Base-by-base conservation (phyloP, 2,888 invertebrate species). In the Thumatha senex region DNA sequence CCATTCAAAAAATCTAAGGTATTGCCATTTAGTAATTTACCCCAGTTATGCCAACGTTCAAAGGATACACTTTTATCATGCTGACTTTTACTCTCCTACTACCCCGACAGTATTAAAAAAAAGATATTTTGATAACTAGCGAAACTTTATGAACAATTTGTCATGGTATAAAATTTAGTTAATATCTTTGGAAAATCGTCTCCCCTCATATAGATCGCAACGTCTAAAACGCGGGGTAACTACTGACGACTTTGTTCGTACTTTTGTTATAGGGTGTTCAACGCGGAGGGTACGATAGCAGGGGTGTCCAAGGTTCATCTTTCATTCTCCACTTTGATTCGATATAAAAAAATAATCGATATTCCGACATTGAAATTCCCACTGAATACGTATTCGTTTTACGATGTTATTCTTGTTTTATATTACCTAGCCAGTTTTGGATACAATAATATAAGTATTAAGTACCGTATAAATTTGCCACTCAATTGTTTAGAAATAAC, bases 321-420 rank as follows among this genome's bases (percentile, higher is more conserved):
- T 51, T 57, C 45, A 52, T 55, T 35, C 62, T 65, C 52, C 59
- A 38, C 54, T 55, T 43, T 55, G 51, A 66, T 53, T 58, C 61
- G 30, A 57, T 48, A 48, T 50, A 40, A 59, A 33, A 39, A 59
- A 52, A n/a, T 42, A 56, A 65, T 66, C 66, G 51, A 66, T 66
- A 68, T 46, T 39, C 18, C 18, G 18, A 24, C 18, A 24, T 24
- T 24, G 33, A 45, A 52, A 52, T 46, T 48, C 61, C 41, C 46
- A 34, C 40, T 36, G 14, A 36, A 42, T 34, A 48, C 46, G 39
- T 33, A 45, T 38, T 44, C 18, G 38, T 29, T 24, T 31, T 31
- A 24, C 35, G n/a, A 43, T 13, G 10, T 35, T 36, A 35, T 44
- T 41, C n/a, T 11, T 36, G 24, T 13, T 35, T 44, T 12, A 18